These are phyloP conservation scores for Calameuta pallipes DNA, from an alignment of 2,888 invertebrate genomes.

Conservation along the genomic window DNA sequence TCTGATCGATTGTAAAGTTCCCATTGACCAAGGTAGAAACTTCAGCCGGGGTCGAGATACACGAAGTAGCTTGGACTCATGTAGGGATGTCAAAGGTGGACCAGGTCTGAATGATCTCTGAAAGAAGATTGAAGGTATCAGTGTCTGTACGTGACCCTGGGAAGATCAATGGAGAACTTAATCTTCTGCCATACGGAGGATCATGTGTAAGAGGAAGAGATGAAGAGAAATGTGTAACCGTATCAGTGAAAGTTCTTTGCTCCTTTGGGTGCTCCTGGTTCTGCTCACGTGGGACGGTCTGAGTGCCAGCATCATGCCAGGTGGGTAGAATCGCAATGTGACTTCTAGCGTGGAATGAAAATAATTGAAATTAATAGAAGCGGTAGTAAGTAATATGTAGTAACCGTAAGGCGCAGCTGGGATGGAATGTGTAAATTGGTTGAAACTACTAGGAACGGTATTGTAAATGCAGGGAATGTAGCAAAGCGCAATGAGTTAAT, in stretches of 20 bases:
- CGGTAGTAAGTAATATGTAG: neutral
- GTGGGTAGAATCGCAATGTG: slow-evolving; percentile 35
- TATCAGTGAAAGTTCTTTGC: neutral
- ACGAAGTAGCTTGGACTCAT: neutral
- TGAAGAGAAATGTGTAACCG: neutral
- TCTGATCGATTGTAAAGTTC: neutral
- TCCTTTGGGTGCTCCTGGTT: neutral
- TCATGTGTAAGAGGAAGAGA: neutral
- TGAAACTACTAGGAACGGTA: neutral
- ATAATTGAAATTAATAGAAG: neutral
- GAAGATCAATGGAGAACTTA: neutral
- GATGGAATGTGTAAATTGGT: neutral
- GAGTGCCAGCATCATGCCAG: slow-evolving; percentile 39
- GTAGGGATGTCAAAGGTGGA: neutral
- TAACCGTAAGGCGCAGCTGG: neutral
- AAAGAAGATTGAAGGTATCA: neutral
- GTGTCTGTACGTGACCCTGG: neutral
- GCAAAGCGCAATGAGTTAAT: neutral
- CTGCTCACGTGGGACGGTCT: slow-evolving; percentile 40
- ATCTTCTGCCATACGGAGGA: neutral
- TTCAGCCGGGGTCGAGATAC: neutral
- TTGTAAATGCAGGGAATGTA: neutral
- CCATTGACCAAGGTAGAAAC: neutral
- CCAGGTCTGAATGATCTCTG: neutral
- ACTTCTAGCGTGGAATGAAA: neutral